Evolutionary conservation across 2,797 vertebrate genomes (phyloP).

Genomic region (Neostethus bicornis): DNA sequence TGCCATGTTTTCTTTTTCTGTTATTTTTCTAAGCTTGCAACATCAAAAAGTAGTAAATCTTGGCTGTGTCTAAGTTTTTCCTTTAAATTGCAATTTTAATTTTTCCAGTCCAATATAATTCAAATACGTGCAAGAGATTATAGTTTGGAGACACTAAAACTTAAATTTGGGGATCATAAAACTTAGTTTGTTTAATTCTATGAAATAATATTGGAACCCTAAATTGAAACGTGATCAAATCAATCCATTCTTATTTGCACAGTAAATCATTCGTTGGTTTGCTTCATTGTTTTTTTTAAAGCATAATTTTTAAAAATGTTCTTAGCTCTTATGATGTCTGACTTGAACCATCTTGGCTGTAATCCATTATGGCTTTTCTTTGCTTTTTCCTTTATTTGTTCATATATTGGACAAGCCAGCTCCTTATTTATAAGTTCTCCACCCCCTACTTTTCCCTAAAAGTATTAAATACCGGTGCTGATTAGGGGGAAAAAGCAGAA

Average conservation of each 20-base stretch:
- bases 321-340: slow-evolving; percentile 25
- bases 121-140: too few species aligned
- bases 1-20: too few species aligned
- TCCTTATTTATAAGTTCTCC: slow-evolving; percentile 27
- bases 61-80: too few species aligned
- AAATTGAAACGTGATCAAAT: too few species aligned
- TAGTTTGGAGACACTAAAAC: too few species aligned
- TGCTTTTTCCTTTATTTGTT: slow-evolving; percentile 71
- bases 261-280: background rate
- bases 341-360: slow-evolving; percentile 18
- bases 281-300: background rate
- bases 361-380: slow-evolving; percentile 36
- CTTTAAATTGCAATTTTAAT: too few species aligned
- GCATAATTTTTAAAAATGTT: slow-evolving; percentile 1
- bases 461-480: slow-evolving; percentile 40
- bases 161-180: too few species aligned
- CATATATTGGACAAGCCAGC: slow-evolving; percentile 40
- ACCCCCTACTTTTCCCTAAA: slow-evolving; percentile 46
- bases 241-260: background rate
- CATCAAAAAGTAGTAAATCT: too few species aligned
- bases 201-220: too few species aligned
- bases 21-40: too few species aligned
- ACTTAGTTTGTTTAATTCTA: too few species aligned
- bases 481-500: slow-evolving; percentile 70
- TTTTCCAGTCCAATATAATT: too few species aligned